These are phyloP conservation scores for Invenusta paracnida DNA, from an alignment of 2,888 invertebrate genomes.

Conservation along the genomic window DNA sequence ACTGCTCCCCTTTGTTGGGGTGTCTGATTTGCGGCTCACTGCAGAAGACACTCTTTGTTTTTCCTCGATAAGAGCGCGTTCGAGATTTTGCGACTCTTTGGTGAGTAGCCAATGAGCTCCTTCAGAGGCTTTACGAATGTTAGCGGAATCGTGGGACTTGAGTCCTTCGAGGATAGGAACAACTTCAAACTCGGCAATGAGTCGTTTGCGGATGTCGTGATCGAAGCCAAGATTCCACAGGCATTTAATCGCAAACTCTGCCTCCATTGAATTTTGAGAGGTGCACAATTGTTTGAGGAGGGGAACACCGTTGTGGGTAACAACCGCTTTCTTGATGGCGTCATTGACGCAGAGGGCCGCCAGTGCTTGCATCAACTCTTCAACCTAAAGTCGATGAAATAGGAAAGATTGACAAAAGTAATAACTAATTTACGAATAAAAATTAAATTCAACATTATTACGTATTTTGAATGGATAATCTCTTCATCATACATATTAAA, in stretches of 20 bases:
- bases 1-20: neutral
- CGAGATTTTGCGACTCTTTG: slow-evolving; percentile 1
- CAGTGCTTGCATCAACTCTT: slow-evolving; percentile 53
- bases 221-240: slow-evolving; percentile 55
- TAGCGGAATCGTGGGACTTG: slow-evolving; percentile 49
- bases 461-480: too few species aligned
- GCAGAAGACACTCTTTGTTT: neutral
- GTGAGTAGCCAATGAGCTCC: slow-evolving; percentile 53
- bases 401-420: too few species aligned
- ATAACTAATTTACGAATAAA: too few species aligned
- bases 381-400: too few species aligned
- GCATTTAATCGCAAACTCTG: slow-evolving; percentile 49
- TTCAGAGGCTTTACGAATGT: slow-evolving; percentile 49
- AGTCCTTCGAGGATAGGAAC: slow-evolving; percentile 49
- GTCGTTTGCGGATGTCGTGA: slow-evolving; percentile 49
- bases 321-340: slow-evolving; percentile 53
- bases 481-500: too few species aligned
- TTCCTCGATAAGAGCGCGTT: neutral
- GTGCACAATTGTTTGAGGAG: slow-evolving; percentile 50
- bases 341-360: slow-evolving; percentile 55
- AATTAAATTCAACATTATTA: too few species aligned
- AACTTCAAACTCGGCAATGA: slow-evolving; percentile 49
- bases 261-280: slow-evolving; percentile 50
- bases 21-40: neutral
- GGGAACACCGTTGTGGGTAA: slow-evolving; percentile 51